phyloP scores from a whole-genome alignment of 2,113 vertebrate species.

The Rhea pennata region DNA sequence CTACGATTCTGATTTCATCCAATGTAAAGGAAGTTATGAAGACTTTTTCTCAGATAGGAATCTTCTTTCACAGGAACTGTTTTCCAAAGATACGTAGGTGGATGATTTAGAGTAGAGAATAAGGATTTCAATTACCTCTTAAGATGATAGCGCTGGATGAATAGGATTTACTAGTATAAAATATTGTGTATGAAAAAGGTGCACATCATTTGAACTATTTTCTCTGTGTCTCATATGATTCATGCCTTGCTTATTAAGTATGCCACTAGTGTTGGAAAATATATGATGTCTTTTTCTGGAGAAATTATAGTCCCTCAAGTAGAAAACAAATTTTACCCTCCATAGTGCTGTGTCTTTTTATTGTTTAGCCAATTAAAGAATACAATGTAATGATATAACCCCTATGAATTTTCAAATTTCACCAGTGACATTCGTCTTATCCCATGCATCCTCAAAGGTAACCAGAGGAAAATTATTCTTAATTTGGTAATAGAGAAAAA shows the following conservation, averaged over 20 bases:
- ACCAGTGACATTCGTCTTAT: background rate
- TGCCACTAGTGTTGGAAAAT: background rate
- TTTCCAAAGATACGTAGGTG: background rate
- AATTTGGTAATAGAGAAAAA: background rate
- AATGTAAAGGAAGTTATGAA: background rate
- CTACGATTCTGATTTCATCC: background rate
- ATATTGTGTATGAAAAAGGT: background rate
- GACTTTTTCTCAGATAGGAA: background rate
- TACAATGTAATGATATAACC: background rate
- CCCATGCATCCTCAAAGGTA: background rate
- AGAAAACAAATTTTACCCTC: constrained; percentile 22
- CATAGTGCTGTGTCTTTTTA: background rate
- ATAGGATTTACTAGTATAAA: background rate
- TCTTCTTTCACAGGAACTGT: background rate
- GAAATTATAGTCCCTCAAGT: background rate
- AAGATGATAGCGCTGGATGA: background rate
- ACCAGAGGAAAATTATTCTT: constrained; percentile 27
- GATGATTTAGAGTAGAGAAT: background rate
- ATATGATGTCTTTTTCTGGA: background rate
- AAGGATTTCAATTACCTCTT: background rate
- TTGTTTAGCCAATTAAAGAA: constrained; percentile 29
- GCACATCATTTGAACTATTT: background rate
- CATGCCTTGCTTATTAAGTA: background rate
- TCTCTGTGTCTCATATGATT: background rate
- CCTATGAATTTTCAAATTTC: background rate